phyloP scores from a whole-genome alignment of 2,797 vertebrate genomes.

The Yasuhikotakia modesta region DNA sequence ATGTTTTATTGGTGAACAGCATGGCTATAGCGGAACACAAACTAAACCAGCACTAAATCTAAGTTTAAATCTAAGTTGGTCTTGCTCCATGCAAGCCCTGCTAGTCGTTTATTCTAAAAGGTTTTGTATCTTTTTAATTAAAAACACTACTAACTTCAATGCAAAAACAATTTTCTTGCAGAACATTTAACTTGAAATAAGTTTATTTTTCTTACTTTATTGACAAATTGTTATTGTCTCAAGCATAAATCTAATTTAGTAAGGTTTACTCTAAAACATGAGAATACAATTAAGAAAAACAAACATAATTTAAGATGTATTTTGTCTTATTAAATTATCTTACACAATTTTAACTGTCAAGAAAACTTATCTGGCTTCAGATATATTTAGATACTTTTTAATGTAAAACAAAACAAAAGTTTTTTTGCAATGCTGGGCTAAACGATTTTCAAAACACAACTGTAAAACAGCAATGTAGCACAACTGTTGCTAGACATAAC shows the following conservation, averaged over 20 bases:
- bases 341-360: background rate
- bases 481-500: slow-evolving; percentile 32
- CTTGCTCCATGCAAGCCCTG: slow-evolving; percentile 6
- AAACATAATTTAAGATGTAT: background rate
- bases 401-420: background rate
- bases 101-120: slow-evolving; percentile 24
- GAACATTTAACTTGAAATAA: no score
- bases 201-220: no score
- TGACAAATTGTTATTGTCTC: no score
- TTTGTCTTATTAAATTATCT: background rate
- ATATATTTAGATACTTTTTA: background rate
- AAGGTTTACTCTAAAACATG: background rate
- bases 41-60: background rate
- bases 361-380: background rate
- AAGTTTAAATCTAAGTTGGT: background rate
- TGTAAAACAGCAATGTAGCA: slow-evolving; percentile 53
- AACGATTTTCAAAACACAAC: slow-evolving; percentile 56
- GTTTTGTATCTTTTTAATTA: background rate
- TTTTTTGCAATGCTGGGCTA: slow-evolving; percentile 26
- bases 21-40: no score
- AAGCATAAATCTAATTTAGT: no score
- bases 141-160: background rate
- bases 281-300: no score
- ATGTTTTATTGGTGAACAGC: background rate
- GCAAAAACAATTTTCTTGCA: no score